Base-by-base conservation (phyloP, 1,140 invertebrate genomes). In the Archegozetes longisetosus region DNA sequence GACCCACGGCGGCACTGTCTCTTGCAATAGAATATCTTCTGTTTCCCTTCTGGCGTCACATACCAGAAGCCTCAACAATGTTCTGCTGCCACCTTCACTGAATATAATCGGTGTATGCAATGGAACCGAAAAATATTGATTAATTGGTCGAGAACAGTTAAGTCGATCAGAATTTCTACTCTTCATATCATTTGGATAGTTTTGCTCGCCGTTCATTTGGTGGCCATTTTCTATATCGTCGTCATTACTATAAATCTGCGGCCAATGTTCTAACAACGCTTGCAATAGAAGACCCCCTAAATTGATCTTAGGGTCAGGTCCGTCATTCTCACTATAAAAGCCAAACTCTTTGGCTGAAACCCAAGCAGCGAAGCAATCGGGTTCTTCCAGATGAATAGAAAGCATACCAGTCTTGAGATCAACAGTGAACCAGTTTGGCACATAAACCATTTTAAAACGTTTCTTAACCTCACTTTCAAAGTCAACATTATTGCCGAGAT, bases 341-440 rank as follows among this genome's bases (percentile, higher is more conserved):
- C 88, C 91, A 32, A 89, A 88, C 70, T 98, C 94, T 71, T 88
- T 91, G 0, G 88, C 85, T 53, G 92, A 95, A 1, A 98, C 89
- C 95, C 95, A 99, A 2, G 95, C 92, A 29, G 91, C 84, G 69
- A 98, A 89, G 72, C 92, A 97, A 69, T 99, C 95, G 1, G 87
- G 87, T 76, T 99, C 95, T 71, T 98, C 95, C 64, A 99, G 77
- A 70, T 97, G 93, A 70, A 99, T 93, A 4, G 93, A 96, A 62
- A 98, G 74, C 84, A 98, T 89, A 60, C 95, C 96, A 61, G 92
- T 97, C 77, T 98, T 98, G 4, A 98, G 79, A 77, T 98, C 95
- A 55, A 98, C 90, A 68, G 88, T 94, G 73, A 99, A 99, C 96
- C 96, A 99, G 76, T 90, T 96, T 48, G 96, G 96, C 66, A 99